Percentiles rank a stretch among this genome's conserved stretches.
These are phyloP conservation scores for Taenioides sp. DNA, from an alignment of 2,797 vertebrate species.

Conservation along the genomic window DNA sequence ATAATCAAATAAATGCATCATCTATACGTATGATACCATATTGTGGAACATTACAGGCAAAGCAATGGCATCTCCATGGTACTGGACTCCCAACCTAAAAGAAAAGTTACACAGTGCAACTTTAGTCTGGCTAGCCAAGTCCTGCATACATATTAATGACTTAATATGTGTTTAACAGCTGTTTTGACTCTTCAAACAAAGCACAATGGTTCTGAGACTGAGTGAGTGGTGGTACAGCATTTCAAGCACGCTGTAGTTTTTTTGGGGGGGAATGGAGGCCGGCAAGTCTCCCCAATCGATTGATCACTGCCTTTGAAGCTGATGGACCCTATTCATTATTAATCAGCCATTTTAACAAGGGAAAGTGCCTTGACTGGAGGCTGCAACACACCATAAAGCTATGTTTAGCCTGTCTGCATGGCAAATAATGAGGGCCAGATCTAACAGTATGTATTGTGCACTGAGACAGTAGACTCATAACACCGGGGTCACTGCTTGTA, in stretches of 20 bases:
- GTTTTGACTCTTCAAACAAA: constrained; percentile 15
- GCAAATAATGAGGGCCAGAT: constrained; percentile 56
- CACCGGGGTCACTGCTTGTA: constrained; percentile 49
- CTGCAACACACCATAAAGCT: constrained; percentile 47
- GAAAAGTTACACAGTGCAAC: no score
- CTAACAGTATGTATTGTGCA: constrained; percentile 43
- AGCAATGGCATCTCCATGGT: no score
- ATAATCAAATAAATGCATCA: no score
- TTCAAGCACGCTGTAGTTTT: constrained; percentile 44
- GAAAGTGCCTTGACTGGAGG: constrained; percentile 63
- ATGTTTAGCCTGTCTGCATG: constrained; percentile 52
- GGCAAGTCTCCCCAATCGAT: constrained; percentile 50
- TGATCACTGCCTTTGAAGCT: constrained; percentile 67
- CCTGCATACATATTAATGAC: neutral
- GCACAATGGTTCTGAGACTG: constrained; percentile 36
- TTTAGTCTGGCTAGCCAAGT: neutral
- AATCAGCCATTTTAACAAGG: constrained; percentile 66
- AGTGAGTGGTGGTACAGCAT: constrained; percentile 38
- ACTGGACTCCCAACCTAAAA: no score
- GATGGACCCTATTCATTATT: constrained; percentile 75
- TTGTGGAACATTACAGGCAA: no score
- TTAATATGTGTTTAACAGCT: constrained; percentile 22
- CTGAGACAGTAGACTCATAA: constrained; percentile 12
- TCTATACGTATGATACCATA: no score
- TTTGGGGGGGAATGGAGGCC: constrained; percentile 32